Conservation (phyloP, 1,140 invertebrate genomes). For the Vanessa atalanta region DNA sequence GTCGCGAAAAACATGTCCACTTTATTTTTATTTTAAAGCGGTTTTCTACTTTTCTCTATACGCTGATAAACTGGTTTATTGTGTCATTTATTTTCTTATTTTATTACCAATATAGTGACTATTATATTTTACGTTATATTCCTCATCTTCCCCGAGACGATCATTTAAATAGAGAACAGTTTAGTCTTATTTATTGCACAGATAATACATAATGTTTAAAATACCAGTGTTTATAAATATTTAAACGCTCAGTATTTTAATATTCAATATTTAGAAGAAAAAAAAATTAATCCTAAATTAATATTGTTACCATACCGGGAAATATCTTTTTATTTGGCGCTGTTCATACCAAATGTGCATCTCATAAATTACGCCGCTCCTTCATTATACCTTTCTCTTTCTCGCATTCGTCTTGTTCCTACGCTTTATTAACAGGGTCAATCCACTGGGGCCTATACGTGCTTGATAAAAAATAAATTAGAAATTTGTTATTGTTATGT, state of each 20-base stretch:
- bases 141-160: neutral
- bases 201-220: neutral
- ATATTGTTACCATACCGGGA: constrained; percentile 66
- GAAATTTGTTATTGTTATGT: constrained; percentile 33
- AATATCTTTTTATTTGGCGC: constrained; percentile 77
- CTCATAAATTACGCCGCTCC: constrained; percentile 77
- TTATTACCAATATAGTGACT: neutral
- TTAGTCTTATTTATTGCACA: neutral
- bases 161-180: too few relatives aligned
- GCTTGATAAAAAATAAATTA: constrained; percentile 58
- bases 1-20: constrained; percentile 74
- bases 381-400: constrained; percentile 66
- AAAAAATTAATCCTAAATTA: constrained; percentile 43
- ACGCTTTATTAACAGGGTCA: constrained; percentile 70
- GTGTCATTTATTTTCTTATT: constrained; percentile 27
- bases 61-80: constrained; percentile 37
- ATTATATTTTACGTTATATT: neutral
- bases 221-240: neutral
- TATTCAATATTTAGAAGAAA: constrained; percentile 14
- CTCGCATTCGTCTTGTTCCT: constrained; percentile 65
- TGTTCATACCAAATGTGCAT: constrained; percentile 80
- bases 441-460: constrained; percentile 63
- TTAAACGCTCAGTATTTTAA: neutral
- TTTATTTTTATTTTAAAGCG: constrained; percentile 61
- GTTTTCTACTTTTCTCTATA: constrained; percentile 42